Percentiles rank a stretch among this genome's conserved stretches.
Conservation (phyloP, 1,140 invertebrate species). For the Drosophila biarmipes region DNA sequence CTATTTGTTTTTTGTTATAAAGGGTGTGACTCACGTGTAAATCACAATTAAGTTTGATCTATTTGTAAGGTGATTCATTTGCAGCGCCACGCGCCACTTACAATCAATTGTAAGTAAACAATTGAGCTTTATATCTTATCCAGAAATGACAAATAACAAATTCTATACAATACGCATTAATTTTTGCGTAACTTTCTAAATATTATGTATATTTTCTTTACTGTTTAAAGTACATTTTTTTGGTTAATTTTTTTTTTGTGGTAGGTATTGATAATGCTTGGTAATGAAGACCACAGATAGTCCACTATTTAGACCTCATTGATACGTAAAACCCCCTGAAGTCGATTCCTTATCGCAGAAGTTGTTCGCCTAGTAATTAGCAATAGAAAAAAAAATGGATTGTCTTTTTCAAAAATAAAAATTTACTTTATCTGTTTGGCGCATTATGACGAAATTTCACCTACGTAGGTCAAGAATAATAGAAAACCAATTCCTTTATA, state of each 20-base stretch:
- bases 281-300: background rate
- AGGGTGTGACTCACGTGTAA: background rate
- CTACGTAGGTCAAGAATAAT: background rate
- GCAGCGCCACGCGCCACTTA: background rate
- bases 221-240: background rate
- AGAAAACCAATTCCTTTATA: background rate
- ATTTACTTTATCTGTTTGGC: background rate
- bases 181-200: background rate
- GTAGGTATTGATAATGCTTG: background rate
- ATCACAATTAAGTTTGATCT: background rate
- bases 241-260: background rate
- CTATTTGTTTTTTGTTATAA: too few relatives aligned
- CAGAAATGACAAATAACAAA: background rate
- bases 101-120: background rate
- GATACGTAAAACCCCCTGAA: background rate
- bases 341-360: background rate
- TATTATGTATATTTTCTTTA: too few relatives aligned
- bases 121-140: background rate
- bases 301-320: too few relatives aligned
- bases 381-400: background rate
- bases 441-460: constrained; percentile 10
- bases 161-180: background rate
- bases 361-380: background rate
- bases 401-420: too few relatives aligned
- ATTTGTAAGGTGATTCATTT: constrained; percentile 2